A percentile compares a stretch with the other conserved stretches of the same genome.
Evolutionary conservation across 2,888 invertebrate species (phyloP).

Genomic region (Eristalis tenax): DNA sequence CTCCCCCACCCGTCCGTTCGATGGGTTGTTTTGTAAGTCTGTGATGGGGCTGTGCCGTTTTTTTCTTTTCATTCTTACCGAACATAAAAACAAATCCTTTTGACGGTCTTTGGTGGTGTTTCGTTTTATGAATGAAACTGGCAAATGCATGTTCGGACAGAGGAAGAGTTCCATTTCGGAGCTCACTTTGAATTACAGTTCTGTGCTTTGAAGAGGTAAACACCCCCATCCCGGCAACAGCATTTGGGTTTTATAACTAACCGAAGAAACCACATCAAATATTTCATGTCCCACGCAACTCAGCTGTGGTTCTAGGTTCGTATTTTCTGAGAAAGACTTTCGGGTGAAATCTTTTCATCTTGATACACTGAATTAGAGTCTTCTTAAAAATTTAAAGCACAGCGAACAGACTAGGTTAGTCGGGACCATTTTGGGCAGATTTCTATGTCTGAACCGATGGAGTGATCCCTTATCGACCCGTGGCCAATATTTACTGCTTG

Average conservation of each 20-base stretch:
- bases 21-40: not conserved
- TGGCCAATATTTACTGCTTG: too few relatives aligned
- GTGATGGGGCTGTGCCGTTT: not conserved
- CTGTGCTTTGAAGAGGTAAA: not conserved
- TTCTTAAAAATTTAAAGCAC: too few relatives aligned
- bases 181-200: not conserved
- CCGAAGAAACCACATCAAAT: not conserved
- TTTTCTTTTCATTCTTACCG: not conserved
- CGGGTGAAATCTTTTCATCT: too few relatives aligned
- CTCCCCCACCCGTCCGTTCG: not conserved
- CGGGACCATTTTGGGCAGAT: too few relatives aligned
- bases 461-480: too few relatives aligned
- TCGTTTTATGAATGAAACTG: not conserved
- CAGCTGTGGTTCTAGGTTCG: too few relatives aligned
- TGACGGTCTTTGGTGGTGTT: not conserved
- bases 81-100: not conserved
- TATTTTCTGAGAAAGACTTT: too few relatives aligned
- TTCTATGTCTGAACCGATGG: too few relatives aligned
- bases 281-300: not conserved
- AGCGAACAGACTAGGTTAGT: too few relatives aligned
- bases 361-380: too few relatives aligned
- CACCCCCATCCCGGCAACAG: not conserved
- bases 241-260: not conserved
- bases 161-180: not conserved
- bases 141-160: not conserved